A percentile compares a stretch with the other conserved stretches of the same genome.
These are phyloP conservation scores for Lithophane socia DNA, from an alignment of 2,888 invertebrate genomes.

Conservation along the genomic window DNA sequence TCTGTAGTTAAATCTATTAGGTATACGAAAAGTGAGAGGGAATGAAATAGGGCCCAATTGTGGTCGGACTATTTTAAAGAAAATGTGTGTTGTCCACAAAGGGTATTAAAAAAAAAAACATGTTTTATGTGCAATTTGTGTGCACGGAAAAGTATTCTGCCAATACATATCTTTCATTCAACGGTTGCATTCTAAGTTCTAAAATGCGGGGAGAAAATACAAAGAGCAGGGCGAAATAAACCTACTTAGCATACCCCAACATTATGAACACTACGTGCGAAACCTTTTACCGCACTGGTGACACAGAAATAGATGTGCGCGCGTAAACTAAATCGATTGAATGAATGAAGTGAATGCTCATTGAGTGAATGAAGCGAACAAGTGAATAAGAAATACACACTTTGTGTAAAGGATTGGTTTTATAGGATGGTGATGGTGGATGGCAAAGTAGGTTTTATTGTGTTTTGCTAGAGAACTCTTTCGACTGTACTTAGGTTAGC, in stretches of 20 bases:
- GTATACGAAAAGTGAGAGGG: too few relatives aligned
- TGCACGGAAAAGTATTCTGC: not conserved
- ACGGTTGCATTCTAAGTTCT: not conserved
- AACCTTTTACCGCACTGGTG: slow-evolving; percentile 15
- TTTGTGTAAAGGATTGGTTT: slow-evolving; percentile 7
- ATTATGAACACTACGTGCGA: not conserved
- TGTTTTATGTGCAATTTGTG: not conserved
- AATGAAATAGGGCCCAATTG: not conserved
- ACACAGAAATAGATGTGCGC: slow-evolving; percentile 36
- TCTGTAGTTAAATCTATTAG: not conserved
- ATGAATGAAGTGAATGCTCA: slow-evolving; percentile 20
- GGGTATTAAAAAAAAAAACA: too few relatives aligned
- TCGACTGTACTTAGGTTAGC: too few relatives aligned
- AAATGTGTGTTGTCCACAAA: too few relatives aligned
- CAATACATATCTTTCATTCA: not conserved
- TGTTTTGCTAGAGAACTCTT: not conserved
- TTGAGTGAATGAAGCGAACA: slow-evolving; percentile 19
- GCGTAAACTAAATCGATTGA: slow-evolving; percentile 38
- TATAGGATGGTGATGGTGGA: not conserved
- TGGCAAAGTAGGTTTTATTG: not conserved
- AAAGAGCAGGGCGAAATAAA: not conserved
- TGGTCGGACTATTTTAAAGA: too few relatives aligned
- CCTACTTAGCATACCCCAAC: not conserved
- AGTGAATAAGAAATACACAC: slow-evolving; percentile 1
- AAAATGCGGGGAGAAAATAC: not conserved